A percentile compares a stretch with the other conserved stretches of the same genome.
phyloP scores from a whole-genome alignment of 2,888 invertebrate genomes.

The Noctua pronuba region DNA sequence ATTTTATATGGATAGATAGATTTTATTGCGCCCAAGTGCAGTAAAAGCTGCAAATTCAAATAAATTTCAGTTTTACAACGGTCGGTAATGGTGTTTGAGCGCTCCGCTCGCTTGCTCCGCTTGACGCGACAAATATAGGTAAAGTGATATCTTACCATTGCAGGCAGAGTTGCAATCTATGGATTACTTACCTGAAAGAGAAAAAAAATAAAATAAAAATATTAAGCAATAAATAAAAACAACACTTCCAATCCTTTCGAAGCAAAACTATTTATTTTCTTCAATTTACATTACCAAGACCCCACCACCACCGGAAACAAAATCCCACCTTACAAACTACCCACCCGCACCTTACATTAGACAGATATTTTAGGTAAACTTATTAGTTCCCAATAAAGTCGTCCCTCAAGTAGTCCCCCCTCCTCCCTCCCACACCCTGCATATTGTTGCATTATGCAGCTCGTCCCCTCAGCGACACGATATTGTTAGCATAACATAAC shows the following conservation, averaged over 20 bases:
- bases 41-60: conserved; percentile 26
- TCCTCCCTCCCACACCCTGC: neutral
- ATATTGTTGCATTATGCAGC: conserved; percentile 36
- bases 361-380: conserved; percentile 12
- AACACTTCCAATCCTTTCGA: neutral
- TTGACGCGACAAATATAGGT: neutral
- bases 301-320: conserved; percentile 10
- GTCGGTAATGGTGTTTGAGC: conserved; percentile 34
- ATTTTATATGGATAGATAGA: too few relatives aligned
- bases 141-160: conserved; percentile 49
- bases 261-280: neutral
- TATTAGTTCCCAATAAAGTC: conserved; percentile 5
- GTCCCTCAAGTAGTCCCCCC: neutral
- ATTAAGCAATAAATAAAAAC: neutral
- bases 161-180: neutral
- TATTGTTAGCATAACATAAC: conserved; percentile 56
- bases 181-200: conserved; percentile 65
- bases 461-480: neutral
- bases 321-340: neutral
- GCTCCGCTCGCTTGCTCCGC: conserved; percentile 4
- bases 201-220: conserved; percentile 34
- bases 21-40: conserved; percentile 20
- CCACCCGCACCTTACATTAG: neutral
- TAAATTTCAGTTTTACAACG: conserved; percentile 29
- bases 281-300: conserved; percentile 4